These are phyloP conservation scores for Eurystomus glaucurus DNA, from an alignment of 2,797 vertebrate genomes.

Conservation along the genomic window DNA sequence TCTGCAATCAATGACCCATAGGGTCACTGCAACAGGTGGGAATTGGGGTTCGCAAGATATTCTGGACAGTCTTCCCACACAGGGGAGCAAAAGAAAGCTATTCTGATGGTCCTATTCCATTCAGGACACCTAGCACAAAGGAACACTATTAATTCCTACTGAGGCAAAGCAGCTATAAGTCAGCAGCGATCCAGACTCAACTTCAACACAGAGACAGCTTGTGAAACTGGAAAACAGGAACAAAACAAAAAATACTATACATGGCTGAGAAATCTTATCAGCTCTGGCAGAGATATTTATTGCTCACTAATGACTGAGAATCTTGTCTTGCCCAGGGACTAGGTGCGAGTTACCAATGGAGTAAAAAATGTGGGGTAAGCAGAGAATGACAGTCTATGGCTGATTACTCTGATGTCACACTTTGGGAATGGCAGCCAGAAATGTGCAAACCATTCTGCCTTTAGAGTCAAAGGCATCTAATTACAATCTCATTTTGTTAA, in stretches of 20 bases:
- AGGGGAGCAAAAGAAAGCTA: not conserved
- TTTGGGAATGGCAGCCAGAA: constrained; percentile 55
- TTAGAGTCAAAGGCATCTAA: constrained; percentile 53
- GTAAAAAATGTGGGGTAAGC: constrained; percentile 30
- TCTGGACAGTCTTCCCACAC: not conserved
- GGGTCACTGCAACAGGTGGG: not conserved
- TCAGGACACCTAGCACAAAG: not conserved
- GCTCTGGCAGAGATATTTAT: constrained; percentile 20
- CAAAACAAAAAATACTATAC: not conserved
- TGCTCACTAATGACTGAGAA: constrained; percentile 29
- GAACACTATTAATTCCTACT: not conserved
- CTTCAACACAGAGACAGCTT: not conserved
- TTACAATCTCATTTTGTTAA: constrained; percentile 67
- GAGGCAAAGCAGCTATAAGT: not conserved
- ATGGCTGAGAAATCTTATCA: constrained; percentile 37
- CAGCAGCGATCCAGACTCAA: not conserved
- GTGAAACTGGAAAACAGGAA: constrained; percentile 31
- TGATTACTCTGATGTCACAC: constrained; percentile 55
- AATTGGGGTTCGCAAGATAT: not conserved
- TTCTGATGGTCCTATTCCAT: not conserved
- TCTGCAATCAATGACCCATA: not conserved
- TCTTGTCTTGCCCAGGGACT: not conserved
- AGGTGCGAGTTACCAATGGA: constrained; percentile 9
- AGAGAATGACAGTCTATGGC: constrained; percentile 9
- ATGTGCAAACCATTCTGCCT: constrained; percentile 62